Evolutionary conservation across 1,140 invertebrate species (phyloP).

Genomic region (Calycopis cecrops): DNA sequence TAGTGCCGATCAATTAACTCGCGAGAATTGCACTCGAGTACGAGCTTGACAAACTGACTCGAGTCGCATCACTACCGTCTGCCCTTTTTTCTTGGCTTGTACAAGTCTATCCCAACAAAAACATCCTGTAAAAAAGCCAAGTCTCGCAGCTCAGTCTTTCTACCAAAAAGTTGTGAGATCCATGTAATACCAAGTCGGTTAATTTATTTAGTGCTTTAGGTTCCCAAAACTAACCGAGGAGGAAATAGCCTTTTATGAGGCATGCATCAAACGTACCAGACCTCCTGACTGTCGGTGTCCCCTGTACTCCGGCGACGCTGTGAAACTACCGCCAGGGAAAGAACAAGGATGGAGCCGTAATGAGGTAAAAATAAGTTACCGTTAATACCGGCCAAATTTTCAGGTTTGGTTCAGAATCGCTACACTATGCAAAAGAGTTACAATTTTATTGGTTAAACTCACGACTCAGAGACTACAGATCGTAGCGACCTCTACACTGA

Average conservation of each 20-base stretch:
- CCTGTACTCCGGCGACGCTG: slow-evolving; percentile 46
- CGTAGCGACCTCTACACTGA: slow-evolving; percentile 64
- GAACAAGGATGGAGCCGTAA: slow-evolving; percentile 60
- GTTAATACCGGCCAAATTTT: no score
- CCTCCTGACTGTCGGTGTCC: slow-evolving; percentile 59
- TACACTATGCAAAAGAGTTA: not conserved
- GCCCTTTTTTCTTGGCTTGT: no score
- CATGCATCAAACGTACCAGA: slow-evolving; percentile 54
- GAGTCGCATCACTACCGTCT: no score
- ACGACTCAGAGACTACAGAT: not conserved
- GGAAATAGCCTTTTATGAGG: slow-evolving; percentile 59
- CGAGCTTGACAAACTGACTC: no score
- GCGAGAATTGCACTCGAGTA: slow-evolving; percentile 15
- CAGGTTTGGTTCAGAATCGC: no score
- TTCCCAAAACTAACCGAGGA: slow-evolving; percentile 43
- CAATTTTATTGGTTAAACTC: not conserved
- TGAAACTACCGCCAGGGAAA: slow-evolving; percentile 48
- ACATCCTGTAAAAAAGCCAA: no score
- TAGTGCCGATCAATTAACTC: slow-evolving; percentile 52
- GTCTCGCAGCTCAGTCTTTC: no score
- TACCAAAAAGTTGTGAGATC: no score
- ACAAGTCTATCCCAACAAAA: no score
- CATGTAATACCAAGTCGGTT: no score
- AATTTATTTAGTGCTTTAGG: no score
- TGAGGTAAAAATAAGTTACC: slow-evolving; percentile 39